A percentile compares a stretch with the other conserved stretches of the same genome.
These are phyloP conservation scores for Reticulitermes speratus DNA, from an alignment of 1,140 invertebrate species.

Conservation along the genomic window DNA sequence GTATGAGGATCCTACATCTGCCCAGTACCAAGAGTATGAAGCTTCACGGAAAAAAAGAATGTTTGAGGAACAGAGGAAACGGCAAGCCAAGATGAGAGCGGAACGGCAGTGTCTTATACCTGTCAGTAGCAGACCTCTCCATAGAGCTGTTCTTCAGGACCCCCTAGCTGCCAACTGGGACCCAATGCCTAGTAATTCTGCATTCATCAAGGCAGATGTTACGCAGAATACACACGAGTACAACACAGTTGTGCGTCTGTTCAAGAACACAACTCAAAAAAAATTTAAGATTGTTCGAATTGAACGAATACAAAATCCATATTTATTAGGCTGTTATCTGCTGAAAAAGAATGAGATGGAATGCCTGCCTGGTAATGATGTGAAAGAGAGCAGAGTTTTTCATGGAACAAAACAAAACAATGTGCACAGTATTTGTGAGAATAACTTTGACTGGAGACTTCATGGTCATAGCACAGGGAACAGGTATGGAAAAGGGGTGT, in stretches of 20 bases:
- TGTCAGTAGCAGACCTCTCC: neutral
- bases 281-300: conserved; percentile 29
- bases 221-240: neutral
- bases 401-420: conserved; percentile 41
- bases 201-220: neutral
- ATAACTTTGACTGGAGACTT: conserved; percentile 44
- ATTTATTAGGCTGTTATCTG: conserved; percentile 35
- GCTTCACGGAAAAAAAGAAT: neutral
- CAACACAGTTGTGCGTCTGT: neutral
- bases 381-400: conserved; percentile 38
- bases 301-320: conserved; percentile 36
- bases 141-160: neutral
- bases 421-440: conserved; percentile 37
- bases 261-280: neutral
- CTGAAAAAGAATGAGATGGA: conserved; percentile 38
- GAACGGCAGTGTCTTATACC: neutral
- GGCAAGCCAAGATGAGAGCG: neutral
- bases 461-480: conserved; percentile 38
- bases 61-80: neutral
- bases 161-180: neutral
- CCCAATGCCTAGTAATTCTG: neutral
- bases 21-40: neutral
- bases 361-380: conserved; percentile 23
- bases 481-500: conserved; percentile 42
- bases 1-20: neutral